Conservation (phyloP, 2,888 invertebrate species). For the Stratiomys singularior region DNA sequence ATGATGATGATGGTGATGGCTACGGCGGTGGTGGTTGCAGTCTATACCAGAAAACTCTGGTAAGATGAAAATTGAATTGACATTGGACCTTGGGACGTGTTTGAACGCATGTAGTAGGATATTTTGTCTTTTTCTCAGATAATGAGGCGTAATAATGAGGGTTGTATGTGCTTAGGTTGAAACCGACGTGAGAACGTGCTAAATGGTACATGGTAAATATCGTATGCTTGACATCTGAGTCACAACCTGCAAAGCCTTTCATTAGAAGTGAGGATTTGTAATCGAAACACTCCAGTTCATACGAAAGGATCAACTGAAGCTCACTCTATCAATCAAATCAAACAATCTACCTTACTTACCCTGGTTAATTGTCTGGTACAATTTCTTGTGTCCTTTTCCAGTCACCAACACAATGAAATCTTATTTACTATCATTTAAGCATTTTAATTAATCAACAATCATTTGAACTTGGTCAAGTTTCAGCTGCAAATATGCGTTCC, state of each 20-base stretch:
- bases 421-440: background rate
- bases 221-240: too few relatives aligned
- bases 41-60: background rate
- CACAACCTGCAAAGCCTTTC: too few relatives aligned
- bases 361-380: too few relatives aligned
- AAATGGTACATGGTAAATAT: too few relatives aligned
- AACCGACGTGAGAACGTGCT: too few relatives aligned
- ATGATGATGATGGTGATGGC: slow-evolving; percentile 2
- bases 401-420: background rate
- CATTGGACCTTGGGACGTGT: slow-evolving; percentile 22
- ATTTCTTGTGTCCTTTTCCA: background rate
- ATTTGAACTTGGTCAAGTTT: background rate
- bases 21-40: background rate
- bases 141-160: background rate
- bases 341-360: too few relatives aligned
- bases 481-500: too few relatives aligned
- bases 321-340: too few relatives aligned
- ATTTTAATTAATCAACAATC: slow-evolving; percentile 39
- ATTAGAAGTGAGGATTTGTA: background rate
- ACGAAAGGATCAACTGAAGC: background rate
- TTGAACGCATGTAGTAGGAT: background rate
- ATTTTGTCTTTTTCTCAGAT: background rate
- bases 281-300: background rate
- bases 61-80: slow-evolving; percentile 35
- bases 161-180: too few relatives aligned